These are phyloP conservation scores for Volucella inanis DNA, from an alignment of 2,888 invertebrate species.

Conservation along the genomic window DNA sequence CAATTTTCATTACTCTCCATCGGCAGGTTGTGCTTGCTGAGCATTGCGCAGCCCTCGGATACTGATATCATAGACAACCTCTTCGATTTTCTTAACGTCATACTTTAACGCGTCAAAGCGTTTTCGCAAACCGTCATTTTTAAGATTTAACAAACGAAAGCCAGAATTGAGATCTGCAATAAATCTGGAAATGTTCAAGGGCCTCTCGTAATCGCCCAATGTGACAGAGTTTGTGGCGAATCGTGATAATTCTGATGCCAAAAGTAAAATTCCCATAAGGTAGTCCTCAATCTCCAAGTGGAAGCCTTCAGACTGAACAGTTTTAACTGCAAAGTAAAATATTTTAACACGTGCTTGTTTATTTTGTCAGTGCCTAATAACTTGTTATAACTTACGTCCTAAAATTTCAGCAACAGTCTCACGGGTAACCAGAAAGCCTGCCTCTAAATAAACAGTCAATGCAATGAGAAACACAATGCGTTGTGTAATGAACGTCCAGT, in stretches of 20 bases:
- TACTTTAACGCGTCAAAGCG: conserved; percentile 94
- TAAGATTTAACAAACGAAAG: conserved; percentile 93
- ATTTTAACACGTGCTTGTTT: neutral
- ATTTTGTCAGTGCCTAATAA: conserved; percentile 7
- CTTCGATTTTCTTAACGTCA: conserved; percentile 96
- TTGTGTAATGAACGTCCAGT: conserved; percentile 93
- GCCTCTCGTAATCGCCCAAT: conserved; percentile 91
- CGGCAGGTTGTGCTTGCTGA: conserved; percentile 23
- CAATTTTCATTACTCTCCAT: conserved; percentile 18
- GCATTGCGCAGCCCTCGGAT: conserved; percentile 87
- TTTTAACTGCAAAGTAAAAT: conserved; percentile 86
- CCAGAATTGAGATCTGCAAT: conserved; percentile 94
- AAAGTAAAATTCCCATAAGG: conserved; percentile 90
- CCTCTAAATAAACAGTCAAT: conserved; percentile 91
- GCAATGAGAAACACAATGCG: conserved; percentile 90
- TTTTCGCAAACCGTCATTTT: conserved; percentile 94
- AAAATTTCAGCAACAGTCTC: conserved; percentile 90
- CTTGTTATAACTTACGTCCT: conserved; percentile 86
- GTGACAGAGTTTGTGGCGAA: conserved; percentile 93
- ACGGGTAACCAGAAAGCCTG: conserved; percentile 88
- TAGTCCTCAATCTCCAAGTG: conserved; percentile 96
- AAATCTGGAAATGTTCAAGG: conserved; percentile 92
- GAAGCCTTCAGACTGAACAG: conserved; percentile 88
- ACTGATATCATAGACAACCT: conserved; percentile 93
- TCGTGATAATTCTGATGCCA: conserved; percentile 93